Percentiles rank a stretch among this genome's conserved stretches.
Conservation (phyloP, 2,113 vertebrate genomes). For the Malurus melanocephalus region DNA sequence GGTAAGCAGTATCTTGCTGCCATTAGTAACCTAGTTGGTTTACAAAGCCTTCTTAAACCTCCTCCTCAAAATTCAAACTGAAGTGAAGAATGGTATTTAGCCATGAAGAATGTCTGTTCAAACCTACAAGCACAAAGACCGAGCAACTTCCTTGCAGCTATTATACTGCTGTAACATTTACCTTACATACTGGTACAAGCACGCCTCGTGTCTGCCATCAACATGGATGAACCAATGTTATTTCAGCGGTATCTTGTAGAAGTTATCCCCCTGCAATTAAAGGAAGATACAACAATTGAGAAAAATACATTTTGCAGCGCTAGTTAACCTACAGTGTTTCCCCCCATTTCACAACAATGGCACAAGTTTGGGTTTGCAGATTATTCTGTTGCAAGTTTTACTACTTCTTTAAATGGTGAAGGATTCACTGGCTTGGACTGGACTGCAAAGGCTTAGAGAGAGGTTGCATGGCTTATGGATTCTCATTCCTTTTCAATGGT, state of each 20-base stretch:
- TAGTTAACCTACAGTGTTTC: slow-evolving; percentile 5
- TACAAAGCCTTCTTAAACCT: not conserved
- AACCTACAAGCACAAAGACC: not conserved
- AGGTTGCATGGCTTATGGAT: slow-evolving; percentile 80
- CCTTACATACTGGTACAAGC: not conserved
- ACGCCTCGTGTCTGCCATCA: not conserved
- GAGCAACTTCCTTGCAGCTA: not conserved
- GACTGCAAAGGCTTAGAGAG: slow-evolving; percentile 74
- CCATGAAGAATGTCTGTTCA: not conserved
- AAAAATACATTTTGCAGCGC: not conserved
- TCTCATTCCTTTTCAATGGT: slow-evolving; percentile 76
- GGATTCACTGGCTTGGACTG: slow-evolving; percentile 73
- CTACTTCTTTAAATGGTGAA: slow-evolving; percentile 69
- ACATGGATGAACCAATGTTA: not conserved
- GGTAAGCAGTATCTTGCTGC: not conserved
- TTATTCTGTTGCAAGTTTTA: slow-evolving; percentile 66
- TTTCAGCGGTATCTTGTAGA: slow-evolving; percentile 1
- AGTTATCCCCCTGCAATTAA: slow-evolving; percentile 71
- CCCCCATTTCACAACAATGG: slow-evolving; percentile 28
- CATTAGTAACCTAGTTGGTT: not conserved
- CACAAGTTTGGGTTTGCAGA: slow-evolving; percentile 63
- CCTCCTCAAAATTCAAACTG: not conserved
- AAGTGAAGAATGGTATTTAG: not conserved
- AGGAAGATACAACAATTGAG: not conserved
- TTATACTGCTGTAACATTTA: not conserved